Evolutionary conservation across 1,140 invertebrate genomes (phyloP).

Genomic region (Pararge aegeria): DNA sequence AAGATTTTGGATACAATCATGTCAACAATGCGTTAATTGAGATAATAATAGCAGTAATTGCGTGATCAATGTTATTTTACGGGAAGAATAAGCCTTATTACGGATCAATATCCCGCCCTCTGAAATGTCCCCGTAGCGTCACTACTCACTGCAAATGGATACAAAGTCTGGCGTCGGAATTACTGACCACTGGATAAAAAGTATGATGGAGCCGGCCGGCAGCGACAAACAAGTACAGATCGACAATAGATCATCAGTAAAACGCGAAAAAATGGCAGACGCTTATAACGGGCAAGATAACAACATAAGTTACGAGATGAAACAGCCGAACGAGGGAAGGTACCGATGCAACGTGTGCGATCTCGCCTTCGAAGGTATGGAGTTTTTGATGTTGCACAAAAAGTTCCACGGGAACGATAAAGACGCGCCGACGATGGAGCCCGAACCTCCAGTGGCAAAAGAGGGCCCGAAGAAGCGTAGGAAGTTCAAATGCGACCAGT

Average conservation of each 20-base stretch:
- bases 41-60: conserved; percentile 34
- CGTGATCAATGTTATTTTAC: conserved; percentile 43
- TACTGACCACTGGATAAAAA: conserved; percentile 73
- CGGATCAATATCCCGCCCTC: conserved; percentile 65
- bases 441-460: conserved; percentile 46
- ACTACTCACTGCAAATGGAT: conserved; percentile 70
- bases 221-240: conserved; percentile 61
- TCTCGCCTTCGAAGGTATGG: conserved; percentile 67
- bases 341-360: conserved; percentile 70
- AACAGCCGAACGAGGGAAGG: conserved; percentile 44
- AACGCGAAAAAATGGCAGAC: conserved; percentile 72
- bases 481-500: conserved; percentile 72
- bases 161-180: conserved; percentile 64
- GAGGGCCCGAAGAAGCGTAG: conserved; percentile 62
- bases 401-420: conserved; percentile 72
- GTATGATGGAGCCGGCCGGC: conserved; percentile 72
- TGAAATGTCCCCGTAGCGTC: conserved; percentile 58
- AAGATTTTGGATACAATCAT: conserved; percentile 58
- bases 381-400: conserved; percentile 68
- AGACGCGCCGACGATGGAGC: conserved; percentile 51
- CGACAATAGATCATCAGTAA: conserved; percentile 61
- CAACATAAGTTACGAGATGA: conserved; percentile 55
- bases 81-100: conserved; percentile 33
- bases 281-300: conserved; percentile 58
- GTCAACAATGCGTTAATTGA: conserved; percentile 70